These are phyloP conservation scores for Resseliella maxima DNA, from an alignment of 2,888 invertebrate genomes.

Conservation along the genomic window DNA sequence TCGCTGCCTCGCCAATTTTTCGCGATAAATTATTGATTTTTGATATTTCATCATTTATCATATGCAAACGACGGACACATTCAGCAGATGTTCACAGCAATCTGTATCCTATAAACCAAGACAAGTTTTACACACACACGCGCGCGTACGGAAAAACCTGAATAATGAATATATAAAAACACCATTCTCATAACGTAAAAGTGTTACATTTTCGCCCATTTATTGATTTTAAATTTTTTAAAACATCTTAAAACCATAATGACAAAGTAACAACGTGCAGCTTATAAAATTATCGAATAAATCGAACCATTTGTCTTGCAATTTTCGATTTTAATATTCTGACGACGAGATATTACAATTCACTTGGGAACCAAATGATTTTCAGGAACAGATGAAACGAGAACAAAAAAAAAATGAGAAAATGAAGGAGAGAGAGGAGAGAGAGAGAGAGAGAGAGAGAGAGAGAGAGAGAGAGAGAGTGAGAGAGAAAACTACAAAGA, in stretches of 20 bases:
- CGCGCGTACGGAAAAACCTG: no score
- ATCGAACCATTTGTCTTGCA: not conserved
- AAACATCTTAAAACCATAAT: not conserved
- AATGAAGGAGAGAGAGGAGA: no score
- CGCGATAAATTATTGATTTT: constrained; percentile 17
- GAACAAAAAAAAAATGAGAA: no score
- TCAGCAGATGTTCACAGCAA: not conserved
- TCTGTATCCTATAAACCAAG: no score
- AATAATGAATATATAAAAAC: no score
- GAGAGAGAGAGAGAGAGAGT: no score
- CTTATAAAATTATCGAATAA: not conserved
- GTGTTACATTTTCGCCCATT: not conserved
- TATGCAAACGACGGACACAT: not conserved
- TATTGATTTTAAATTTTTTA: not conserved
- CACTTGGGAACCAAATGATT: not conserved
- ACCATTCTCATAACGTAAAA: not conserved
- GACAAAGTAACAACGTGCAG: not conserved
- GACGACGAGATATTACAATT: not conserved
- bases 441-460: no score
- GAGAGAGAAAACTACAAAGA: no score
- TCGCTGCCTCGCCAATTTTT: not conserved
- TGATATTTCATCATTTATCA: constrained; percentile 6
- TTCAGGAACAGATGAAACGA: no score
- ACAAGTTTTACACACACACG: no score
- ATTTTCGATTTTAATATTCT: not conserved